Conservation (phyloP, 2,797 vertebrate species). For the Smutsia gigantea region DNA sequence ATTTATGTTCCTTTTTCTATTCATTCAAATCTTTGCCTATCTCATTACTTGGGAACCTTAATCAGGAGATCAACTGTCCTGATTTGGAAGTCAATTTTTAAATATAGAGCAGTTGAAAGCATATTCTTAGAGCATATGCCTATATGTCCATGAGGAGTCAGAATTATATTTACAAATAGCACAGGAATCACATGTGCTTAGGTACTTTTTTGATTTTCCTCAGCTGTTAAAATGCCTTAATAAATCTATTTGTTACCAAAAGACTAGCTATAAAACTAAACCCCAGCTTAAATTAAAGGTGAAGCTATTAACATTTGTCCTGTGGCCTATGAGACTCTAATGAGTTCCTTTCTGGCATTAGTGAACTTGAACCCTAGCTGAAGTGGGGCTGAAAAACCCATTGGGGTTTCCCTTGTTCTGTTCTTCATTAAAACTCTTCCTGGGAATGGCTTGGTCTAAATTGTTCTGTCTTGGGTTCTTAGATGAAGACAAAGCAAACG, state of each 20-base stretch:
- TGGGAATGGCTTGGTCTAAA: slow-evolving; percentile 35
- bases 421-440: slow-evolving; percentile 51
- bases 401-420: neutral
- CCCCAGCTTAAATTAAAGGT: slow-evolving; percentile 72
- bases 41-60: neutral
- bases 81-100: neutral
- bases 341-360: slow-evolving; percentile 57
- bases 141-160: neutral
- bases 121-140: neutral
- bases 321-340: slow-evolving; percentile 50
- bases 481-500: slow-evolving; percentile 4
- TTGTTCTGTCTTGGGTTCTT: slow-evolving; percentile 40
- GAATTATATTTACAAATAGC: slow-evolving; percentile 44
- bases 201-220: slow-evolving; percentile 52
- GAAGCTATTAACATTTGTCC: slow-evolving; percentile 73
- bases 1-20: neutral
- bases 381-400: slow-evolving; percentile 64
- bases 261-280: slow-evolving; percentile 76
- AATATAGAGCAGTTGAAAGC: neutral
- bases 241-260: slow-evolving; percentile 66
- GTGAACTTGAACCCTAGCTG: slow-evolving; percentile 55
- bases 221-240: slow-evolving; percentile 44
- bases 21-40: neutral
- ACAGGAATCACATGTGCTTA: neutral
- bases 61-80: neutral